Evolutionary conservation across 1,140 invertebrate genomes (phyloP).

Genomic region (Saxidomus purpurata): DNA sequence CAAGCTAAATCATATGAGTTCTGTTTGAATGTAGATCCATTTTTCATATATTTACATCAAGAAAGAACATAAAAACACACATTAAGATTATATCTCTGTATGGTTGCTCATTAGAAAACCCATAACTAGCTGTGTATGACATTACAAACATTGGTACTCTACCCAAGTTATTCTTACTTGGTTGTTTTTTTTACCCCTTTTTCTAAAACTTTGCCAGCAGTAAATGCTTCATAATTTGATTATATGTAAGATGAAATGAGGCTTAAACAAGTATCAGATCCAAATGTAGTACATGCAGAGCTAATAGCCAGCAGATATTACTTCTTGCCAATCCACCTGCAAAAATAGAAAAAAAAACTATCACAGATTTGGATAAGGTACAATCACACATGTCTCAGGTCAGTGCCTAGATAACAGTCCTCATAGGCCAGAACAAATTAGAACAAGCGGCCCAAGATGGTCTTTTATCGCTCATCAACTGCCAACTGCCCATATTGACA

Average conservation of each 20-base stretch:
- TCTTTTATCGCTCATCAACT: too few relatives aligned
- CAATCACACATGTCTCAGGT: too few relatives aligned
- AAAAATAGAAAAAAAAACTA: not conserved
- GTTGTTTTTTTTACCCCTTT: not conserved
- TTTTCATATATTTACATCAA: constrained; percentile 30
- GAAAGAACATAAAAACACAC: constrained; percentile 40
- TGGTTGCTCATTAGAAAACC: constrained; percentile 38
- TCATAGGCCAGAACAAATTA: too few relatives aligned
- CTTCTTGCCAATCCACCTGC: not conserved
- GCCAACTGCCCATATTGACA: too few relatives aligned
- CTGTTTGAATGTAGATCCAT: constrained; percentile 40
- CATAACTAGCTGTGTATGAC: constrained; percentile 17
- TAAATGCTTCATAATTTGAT: constrained; percentile 25
- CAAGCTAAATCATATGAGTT: not conserved
- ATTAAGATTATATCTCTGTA: constrained; percentile 42
- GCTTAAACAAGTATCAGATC: not conserved
- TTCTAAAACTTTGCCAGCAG: not conserved
- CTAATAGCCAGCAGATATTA: not conserved
- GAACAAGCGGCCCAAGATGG: too few relatives aligned
- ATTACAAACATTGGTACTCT: not conserved
- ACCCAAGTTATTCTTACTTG: not conserved
- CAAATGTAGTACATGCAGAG: not conserved
- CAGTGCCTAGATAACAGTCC: too few relatives aligned
- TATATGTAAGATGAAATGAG: not conserved
- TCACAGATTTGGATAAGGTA: too few relatives aligned